Evolutionary conservation across 2,113 vertebrate genomes (phyloP).

Genomic region (Pyxicephalus adspersus): DNA sequence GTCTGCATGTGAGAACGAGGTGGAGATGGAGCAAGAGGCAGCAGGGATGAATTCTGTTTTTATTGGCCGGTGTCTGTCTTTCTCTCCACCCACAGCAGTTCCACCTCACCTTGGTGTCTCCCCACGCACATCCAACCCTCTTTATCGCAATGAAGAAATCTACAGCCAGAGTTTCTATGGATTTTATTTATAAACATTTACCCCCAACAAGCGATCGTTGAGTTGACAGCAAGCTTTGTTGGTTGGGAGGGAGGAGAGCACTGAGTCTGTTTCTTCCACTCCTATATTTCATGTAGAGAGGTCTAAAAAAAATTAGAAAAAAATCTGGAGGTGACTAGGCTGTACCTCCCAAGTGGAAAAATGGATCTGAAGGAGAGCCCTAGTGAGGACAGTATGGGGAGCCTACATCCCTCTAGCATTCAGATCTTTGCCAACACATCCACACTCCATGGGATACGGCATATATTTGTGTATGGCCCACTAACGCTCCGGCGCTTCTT

Average conservation of each 20-base stretch:
- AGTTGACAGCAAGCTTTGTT: conserved; percentile 63
- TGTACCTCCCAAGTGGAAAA: conserved; percentile 64
- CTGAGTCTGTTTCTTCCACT: conserved; percentile 32
- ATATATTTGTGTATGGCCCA: conserved; percentile 87
- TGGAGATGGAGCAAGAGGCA: conserved; percentile 64
- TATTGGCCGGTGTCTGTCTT: conserved; percentile 75
- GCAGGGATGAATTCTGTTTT: conserved; percentile 75
- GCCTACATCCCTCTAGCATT: conserved; percentile 86
- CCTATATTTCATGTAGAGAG: conserved; percentile 59
- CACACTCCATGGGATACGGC: conserved; percentile 92
- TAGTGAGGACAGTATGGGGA: conserved; percentile 84
- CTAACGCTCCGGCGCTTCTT: conserved; percentile 85
- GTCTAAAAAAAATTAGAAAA: conserved; percentile 55
- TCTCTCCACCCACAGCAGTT: conserved; percentile 81
- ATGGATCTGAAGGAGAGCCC: conserved; percentile 96
- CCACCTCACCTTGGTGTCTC: conserved; percentile 86
- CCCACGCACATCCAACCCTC: conserved; percentile 82
- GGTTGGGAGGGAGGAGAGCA: conserved; percentile 40
- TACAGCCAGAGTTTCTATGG: conserved; percentile 82
- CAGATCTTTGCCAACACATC: conserved; percentile 90
- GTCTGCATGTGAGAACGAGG: conserved; percentile 64
- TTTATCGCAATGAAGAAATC: conserved; percentile 79
- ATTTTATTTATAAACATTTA: conserved; percentile 76
- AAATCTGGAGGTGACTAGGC: conserved; percentile 64
- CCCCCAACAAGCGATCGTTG: conserved; percentile 64